Evolutionary conservation across 2,888 invertebrate genomes (phyloP), one percentile per base, ranked within the genome.

Genomic region (Apotomis capreana): DNA sequence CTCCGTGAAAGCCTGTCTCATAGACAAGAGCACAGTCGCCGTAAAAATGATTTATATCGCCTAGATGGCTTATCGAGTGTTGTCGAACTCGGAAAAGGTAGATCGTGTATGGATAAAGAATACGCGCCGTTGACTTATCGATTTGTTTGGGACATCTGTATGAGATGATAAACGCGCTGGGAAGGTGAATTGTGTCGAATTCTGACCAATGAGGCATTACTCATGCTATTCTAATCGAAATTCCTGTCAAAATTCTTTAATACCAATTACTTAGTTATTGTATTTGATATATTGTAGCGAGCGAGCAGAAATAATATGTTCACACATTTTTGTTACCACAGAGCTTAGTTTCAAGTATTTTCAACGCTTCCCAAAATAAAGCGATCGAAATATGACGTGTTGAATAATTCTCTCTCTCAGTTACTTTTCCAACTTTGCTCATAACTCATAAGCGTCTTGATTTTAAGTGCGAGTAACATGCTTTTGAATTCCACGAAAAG

Each of bases 11-110:
- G 90, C 85, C 84, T 87, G 87, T 87, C 85, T 84, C 87, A 87
- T 88, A 90, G 89, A 89, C 88, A 88, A 87, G 87, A 83, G 85
- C 79, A 81, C 76, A 84, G 82, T 77, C 81, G 86, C 86, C 84
- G 87, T 91, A 89, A 89, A 92, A 89, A 91, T 92, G 91, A 92
- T 91, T 90, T 92, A 92, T 90, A 85, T 82, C 82, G 80, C 78
- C 83, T 81, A 83, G 84, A 84, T 83, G 84, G 84, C 88, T 87
- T 90, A 91, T 90, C 90, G 87, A 83, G 79, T 83, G 84, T 80
- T 87, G 85, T 90, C 86, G 84, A 87, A 86, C 80, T 84, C 81
- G 81, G 83, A 81, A 85, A 84, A 87, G 84, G 82, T 83, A 84
- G 87, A 89, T 89, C 80, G 85, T 86, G 84, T 80, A 74, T 74